Base-by-base conservation (phyloP, 2,888 invertebrate genomes). In the Clostera curtula region DNA sequence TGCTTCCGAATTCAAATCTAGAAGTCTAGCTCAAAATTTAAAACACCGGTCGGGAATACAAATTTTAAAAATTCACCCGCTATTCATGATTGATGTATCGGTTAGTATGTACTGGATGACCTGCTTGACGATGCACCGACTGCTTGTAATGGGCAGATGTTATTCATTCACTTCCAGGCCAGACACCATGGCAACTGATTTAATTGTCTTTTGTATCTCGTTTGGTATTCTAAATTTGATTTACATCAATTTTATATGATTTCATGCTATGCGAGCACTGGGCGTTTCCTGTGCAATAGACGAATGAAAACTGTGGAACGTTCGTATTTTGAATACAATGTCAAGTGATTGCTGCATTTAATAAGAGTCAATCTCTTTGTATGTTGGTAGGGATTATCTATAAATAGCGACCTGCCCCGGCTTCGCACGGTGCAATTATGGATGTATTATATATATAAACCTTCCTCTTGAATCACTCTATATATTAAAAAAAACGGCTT, bases 121-220 rank as follows among this genome's bases (percentile, higher is more conserved):
- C 76, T 79, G 76, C 49, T 77, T 80, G 69, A 45, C 58, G 57
- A 80, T 74, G 74, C 80, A 76, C 72, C 64, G 58, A 66, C 68
- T 67, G 35, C 43, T 46, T 43, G 43, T 70, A 70, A 69, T 73
- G 43, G 64, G 69, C 69, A 71, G 70, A 74, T 70, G 70, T 64
- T 67, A 67, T 67, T 61, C 57, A 70, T 61, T 58, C 56, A 43
- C 30, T 36, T 43, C 36, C 43, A 43, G 42, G 29, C 37, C 46
- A 56, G 55, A 56, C 56, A 39, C 49, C 62, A 50, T 66, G 49
- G 63, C 56, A 66, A 71, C 68, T 43, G 61, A 50, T 48, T 58
- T 38, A 40, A 52, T 45, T 49, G 31, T 42, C 36, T 36, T 27
- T 17, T 19, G 15, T 8, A 17, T 10, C 23, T n/a, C 12, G 4